Conservation (phyloP, 2,888 invertebrate species). For the Helleia helle region DNA sequence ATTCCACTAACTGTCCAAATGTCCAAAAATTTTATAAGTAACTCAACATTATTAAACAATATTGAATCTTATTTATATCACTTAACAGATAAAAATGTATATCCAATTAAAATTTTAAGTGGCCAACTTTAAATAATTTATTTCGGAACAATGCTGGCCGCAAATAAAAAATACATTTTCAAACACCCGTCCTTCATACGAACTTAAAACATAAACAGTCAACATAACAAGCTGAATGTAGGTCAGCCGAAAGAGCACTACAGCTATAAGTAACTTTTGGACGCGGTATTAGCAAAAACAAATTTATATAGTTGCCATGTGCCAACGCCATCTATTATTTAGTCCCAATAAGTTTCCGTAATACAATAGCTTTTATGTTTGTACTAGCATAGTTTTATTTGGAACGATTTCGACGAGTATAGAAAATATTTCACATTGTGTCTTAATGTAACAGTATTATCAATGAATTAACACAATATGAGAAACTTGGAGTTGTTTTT, state of each 20-base stretch:
- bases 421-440: no score
- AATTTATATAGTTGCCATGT: not conserved
- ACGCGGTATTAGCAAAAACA: not conserved
- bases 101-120: no score
- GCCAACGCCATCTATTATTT: constrained; percentile 6
- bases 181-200: not conserved
- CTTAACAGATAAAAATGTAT: no score
- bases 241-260: not conserved
- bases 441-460: no score
- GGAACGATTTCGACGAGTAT: no score
- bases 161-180: not conserved
- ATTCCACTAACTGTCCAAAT: no score
- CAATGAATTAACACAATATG: no score
- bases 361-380: not conserved
- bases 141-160: not conserved
- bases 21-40: no score
- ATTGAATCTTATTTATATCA: no score
- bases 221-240: not conserved
- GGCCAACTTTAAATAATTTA: not conserved
- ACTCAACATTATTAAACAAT: no score
- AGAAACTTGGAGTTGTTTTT: no score
- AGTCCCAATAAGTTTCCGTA: not conserved
- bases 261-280: not conserved
- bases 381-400: no score
- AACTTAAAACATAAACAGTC: not conserved